phyloP scores from a whole-genome alignment of 1,140 invertebrate genomes.

The Calliopsis andreniformis region DNA sequence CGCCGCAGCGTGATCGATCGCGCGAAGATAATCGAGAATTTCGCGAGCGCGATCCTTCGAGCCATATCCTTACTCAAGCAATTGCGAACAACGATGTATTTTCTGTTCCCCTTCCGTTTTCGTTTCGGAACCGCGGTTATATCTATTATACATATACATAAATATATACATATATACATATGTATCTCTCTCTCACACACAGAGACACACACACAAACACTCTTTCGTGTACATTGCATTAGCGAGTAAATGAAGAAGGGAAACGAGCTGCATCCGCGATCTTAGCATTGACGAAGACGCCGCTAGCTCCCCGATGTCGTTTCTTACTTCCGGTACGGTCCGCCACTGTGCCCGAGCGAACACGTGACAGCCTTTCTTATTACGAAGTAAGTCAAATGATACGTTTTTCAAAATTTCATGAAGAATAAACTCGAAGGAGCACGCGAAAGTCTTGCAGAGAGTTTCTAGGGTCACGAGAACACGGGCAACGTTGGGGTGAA shows the following conservation, averaged over 20 bases:
- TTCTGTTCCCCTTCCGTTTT: conserved; percentile 68
- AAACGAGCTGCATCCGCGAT: conserved; percentile 36
- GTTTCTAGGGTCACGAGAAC: conserved; percentile 32
- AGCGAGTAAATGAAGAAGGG: conserved; percentile 52
- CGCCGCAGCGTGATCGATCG: conserved; percentile 24
- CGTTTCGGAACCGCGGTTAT: conserved; percentile 72
- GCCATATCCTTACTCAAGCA: conserved; percentile 82
- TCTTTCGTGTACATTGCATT: conserved; percentile 64
- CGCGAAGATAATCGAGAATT: conserved; percentile 51
- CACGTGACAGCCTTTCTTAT: too few relatives aligned
- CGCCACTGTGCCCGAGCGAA: too few relatives aligned
- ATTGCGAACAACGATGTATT: conserved; percentile 81
- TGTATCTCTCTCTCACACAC: conserved; percentile 47
- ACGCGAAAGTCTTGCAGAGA: conserved; percentile 12
- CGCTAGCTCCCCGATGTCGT: not conserved
- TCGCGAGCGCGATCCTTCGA: conserved; percentile 63
- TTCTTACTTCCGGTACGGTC: not conserved
- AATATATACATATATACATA: conserved; percentile 60
- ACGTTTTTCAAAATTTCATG: too few relatives aligned
- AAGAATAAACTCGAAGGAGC: not conserved
- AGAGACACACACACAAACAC: conserved; percentile 24
- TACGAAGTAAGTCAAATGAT: too few relatives aligned
- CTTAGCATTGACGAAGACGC: not conserved
- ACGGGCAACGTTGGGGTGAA: conserved; percentile 25
- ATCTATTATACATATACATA: conserved; percentile 70